phyloP scores from a whole-genome alignment of 2,797 vertebrate genomes.

The Poeciliopsis infans region DNA sequence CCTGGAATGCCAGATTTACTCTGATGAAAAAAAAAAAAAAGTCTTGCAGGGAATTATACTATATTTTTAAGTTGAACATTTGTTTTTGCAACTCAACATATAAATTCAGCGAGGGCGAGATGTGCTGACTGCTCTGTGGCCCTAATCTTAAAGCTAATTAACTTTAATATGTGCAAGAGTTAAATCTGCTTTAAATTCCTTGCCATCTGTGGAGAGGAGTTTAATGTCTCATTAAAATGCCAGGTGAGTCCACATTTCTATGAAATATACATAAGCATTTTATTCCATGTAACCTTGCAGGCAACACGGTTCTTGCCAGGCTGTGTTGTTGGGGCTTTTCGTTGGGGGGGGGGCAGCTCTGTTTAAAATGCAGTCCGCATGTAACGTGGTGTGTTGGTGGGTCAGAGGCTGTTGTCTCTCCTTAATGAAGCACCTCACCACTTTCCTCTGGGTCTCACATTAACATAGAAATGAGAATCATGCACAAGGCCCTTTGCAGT shows the following conservation, averaged over 20 bases:
- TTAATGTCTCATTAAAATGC: constrained; percentile 12
- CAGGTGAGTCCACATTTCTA: constrained; percentile 3
- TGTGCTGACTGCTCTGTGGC: not conserved
- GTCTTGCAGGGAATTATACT: not conserved
- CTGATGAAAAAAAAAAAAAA: not conserved
- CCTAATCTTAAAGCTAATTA: constrained; percentile 19
- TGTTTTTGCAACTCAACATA: not conserved
- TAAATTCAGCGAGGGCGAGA: not conserved
- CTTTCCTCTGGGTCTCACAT: constrained; percentile 66
- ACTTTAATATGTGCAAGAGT: constrained; percentile 1
- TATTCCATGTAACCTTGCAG: constrained; percentile 4
- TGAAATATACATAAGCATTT: constrained; percentile 16
- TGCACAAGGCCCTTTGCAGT: constrained; percentile 70
- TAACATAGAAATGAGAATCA: constrained; percentile 84
- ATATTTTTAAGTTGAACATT: not conserved
- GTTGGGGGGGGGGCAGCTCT: not conserved
- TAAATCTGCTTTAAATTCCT: not conserved
- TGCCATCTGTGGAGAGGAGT: not conserved
- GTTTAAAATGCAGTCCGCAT: constrained; percentile 37
- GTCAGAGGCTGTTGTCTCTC: constrained; percentile 28
- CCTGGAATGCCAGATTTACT: not conserved
- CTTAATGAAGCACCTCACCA: constrained; percentile 29
- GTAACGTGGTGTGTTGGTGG: constrained; percentile 5
- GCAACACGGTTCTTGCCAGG: not conserved
- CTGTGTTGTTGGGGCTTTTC: not conserved